phyloP scores from a whole-genome alignment of 30 jellyfish, hydroid and myxozoan species.

The Cassiopea xamachana region DNA sequence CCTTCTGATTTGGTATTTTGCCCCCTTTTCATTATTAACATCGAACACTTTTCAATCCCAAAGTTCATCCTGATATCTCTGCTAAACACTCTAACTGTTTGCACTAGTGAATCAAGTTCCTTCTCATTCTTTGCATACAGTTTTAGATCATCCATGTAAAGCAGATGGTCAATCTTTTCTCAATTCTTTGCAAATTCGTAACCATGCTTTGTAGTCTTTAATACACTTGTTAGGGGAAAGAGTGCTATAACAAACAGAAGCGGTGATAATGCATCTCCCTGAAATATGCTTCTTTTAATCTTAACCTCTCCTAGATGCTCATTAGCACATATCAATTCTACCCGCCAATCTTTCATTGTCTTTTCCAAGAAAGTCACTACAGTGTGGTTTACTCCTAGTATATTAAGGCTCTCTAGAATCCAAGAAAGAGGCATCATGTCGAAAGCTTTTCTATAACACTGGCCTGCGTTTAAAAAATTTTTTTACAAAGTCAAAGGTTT shows the following conservation, averaged over 20 bases:
- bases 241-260: constrained; percentile 30
- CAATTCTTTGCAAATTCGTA: constrained; percentile 10
- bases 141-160: constrained; percentile 35
- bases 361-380: not conserved
- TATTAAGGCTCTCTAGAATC: not conserved
- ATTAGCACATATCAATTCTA: not conserved
- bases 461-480: not conserved
- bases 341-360: no score
- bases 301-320: not conserved
- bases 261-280: constrained; percentile 35
- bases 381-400: not conserved
- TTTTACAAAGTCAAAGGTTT: no score
- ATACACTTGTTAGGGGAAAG: not conserved
- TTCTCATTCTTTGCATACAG: constrained; percentile 17
- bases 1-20: not conserved
- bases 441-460: not conserved
- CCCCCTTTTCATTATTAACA: not conserved
- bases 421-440: not conserved
- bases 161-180: constrained; percentile 10
- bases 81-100: not conserved
- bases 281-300: constrained; percentile 15
- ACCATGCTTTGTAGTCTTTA: constrained; percentile 15
- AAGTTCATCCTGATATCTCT: not conserved
- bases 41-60: not conserved
- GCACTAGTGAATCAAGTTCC: constrained; percentile 23